Conservation (phyloP, 2,888 invertebrate species). For the Stenodema calcarata region DNA sequence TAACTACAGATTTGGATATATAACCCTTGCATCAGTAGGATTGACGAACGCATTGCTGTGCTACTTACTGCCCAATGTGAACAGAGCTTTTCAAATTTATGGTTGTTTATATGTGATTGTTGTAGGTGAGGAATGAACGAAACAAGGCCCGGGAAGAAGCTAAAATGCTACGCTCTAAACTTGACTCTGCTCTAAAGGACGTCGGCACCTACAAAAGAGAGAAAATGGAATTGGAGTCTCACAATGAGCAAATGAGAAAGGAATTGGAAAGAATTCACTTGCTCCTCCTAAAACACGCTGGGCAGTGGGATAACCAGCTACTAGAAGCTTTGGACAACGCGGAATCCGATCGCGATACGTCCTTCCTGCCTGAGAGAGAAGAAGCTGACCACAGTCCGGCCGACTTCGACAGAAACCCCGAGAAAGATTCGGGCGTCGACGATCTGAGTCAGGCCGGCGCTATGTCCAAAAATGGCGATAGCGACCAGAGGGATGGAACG, state of each 20-base stretch:
- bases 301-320: conserved; percentile 69
- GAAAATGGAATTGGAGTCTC: conserved; percentile 76
- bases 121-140: conserved; percentile 81
- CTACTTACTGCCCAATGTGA: too few species aligned
- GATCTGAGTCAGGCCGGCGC: conserved; percentile 70
- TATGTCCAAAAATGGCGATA: conserved; percentile 40
- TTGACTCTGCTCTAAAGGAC: conserved; percentile 81
- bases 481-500: conserved; percentile 9
- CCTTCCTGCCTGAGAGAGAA: conserved; percentile 45
- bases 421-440: conserved; percentile 62
- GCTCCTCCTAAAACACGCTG: conserved; percentile 72
- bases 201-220: conserved; percentile 74
- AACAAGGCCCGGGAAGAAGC: conserved; percentile 92
- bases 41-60: too few species aligned
- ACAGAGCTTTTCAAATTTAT: too few species aligned
- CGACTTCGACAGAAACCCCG: conserved; percentile 45
- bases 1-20: too few species aligned
- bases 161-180: conserved; percentile 79
- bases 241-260: conserved; percentile 77
- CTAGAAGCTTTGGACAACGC: conserved; percentile 64
- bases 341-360: conserved; percentile 63
- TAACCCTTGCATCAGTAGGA: too few species aligned
- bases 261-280: conserved; percentile 82
- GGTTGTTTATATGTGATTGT: background rate
- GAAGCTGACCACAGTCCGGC: conserved; percentile 49